phyloP scores from a whole-genome alignment of 2,113 vertebrate species.

The Phaethon lepturus region DNA sequence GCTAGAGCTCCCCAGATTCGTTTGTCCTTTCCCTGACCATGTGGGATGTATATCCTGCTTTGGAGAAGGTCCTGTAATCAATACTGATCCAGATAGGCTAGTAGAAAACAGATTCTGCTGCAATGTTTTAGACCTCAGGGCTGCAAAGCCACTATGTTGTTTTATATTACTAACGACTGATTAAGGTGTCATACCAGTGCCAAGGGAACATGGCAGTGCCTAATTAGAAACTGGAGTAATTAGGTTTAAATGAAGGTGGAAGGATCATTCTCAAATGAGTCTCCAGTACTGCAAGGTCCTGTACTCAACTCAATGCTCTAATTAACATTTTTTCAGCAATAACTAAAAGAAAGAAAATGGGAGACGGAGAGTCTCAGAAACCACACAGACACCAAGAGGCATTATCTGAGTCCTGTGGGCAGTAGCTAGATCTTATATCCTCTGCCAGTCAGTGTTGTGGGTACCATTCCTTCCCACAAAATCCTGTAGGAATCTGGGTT shows the following conservation, averaged over 20 bases:
- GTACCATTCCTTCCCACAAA: background rate
- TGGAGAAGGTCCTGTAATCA: background rate
- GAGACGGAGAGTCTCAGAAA: background rate
- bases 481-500: background rate
- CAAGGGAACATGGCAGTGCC: background rate
- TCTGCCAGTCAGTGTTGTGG: accelerated
- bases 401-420: background rate
- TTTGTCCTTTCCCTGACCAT: background rate
- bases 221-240: background rate
- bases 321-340: background rate
- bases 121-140: background rate
- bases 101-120: background rate
- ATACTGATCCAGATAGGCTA: background rate
- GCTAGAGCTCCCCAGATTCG: background rate
- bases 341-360: background rate
- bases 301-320: background rate
- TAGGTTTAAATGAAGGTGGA: background rate
- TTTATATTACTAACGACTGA: background rate
- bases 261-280: background rate
- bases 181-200: background rate
- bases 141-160: background rate
- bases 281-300: background rate
- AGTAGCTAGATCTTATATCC: background rate
- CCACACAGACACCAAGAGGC: background rate
- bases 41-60: background rate